Base-by-base conservation (phyloP, 2,797 vertebrate genomes). In the Microchirus variegatus region DNA sequence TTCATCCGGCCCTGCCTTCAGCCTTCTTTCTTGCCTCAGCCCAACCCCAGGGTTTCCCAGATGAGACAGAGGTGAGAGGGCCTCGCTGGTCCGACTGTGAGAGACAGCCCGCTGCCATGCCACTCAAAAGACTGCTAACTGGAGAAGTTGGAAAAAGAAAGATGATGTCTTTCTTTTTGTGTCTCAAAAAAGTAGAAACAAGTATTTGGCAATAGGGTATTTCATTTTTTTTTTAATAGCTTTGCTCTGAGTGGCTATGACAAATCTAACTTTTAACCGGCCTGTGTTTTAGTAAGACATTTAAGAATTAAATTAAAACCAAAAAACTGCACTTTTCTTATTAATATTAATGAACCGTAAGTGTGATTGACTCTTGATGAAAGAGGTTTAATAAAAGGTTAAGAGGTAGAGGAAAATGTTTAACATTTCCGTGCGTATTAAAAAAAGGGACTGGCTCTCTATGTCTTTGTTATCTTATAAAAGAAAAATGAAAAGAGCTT, bases 1-100 rank as follows among this genome's bases (percentile, higher is more conserved):
- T 93, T 95, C 93, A 94, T 91, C 86, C 87, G 80, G 87, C 87
- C 80, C 87, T 86, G 85, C 81, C 87, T 86, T 87, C 83, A 85
- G 83, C 91, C 91, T 91, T 90, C 82, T 83, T 85, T 88, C 85
- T 80, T 78, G 78, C 77, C 75, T 80, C 75, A 70, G 81, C 73
- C 78, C 74, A 69, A 82, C 79, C 82, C 65, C 43, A 51, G 81
- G 83, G 65, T 89, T 88, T 86, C 85, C 79, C 85, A 85, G 86
- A 88, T 88, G 90, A 89, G 87, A 80, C 9, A 88, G 70, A 87
- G 87, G 92, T 93, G 92, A 92, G 93, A 90, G 81, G 90, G 77
- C 90, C 82, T 89, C 53, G 48, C 75, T 67, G 72, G 78, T 87
- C 90, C n/a, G 56, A 49, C 70, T 77, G 73, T 67, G 76, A 83